Conservation (phyloP, 2,888 invertebrate species). For the Pseudoips prasinana region DNA sequence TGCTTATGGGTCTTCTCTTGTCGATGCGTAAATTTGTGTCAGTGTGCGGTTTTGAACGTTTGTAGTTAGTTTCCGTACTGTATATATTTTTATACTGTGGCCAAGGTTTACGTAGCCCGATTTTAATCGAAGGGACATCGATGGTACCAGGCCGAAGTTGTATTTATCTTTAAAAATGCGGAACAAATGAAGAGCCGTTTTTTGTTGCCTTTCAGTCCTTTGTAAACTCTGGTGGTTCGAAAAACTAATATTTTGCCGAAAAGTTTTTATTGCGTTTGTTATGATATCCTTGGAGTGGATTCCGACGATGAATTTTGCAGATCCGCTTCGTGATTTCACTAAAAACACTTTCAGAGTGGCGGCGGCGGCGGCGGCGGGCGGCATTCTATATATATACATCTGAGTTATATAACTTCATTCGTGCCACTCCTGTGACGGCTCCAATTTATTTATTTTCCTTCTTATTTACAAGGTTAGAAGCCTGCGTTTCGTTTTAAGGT, state of each 20-base stretch:
- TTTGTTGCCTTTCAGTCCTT: constrained; percentile 50
- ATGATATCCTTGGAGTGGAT: constrained; percentile 45
- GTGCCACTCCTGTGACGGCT: constrained; percentile 27
- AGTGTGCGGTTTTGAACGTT: no score
- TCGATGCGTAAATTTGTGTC: no score
- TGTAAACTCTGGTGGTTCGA: constrained; percentile 44
- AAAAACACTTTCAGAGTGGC: constrained; percentile 39
- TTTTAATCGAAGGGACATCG: no score
- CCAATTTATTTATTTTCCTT: constrained; percentile 27
- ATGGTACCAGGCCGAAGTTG: no score
- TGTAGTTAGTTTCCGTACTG: no score
- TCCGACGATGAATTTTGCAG: constrained; percentile 42
- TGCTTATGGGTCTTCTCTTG: no score
- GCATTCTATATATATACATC: constrained; percentile 27
- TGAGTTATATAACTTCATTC: constrained; percentile 37
- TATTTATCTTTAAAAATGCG: constrained; percentile 41
- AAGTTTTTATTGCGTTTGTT: constrained; percentile 60
- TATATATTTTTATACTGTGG: no score
- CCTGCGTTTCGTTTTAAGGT: constrained; percentile 2
- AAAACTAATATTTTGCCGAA: constrained; percentile 54
- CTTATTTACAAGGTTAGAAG: background rate
- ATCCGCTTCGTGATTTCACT: constrained; percentile 42
- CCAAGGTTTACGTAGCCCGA: no score
- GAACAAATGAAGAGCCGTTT: constrained; percentile 42
- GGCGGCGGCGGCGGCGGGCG: constrained; percentile 5